phyloP scores from a whole-genome alignment of 2,797 vertebrate species.

The Aphelocoma californica region DNA sequence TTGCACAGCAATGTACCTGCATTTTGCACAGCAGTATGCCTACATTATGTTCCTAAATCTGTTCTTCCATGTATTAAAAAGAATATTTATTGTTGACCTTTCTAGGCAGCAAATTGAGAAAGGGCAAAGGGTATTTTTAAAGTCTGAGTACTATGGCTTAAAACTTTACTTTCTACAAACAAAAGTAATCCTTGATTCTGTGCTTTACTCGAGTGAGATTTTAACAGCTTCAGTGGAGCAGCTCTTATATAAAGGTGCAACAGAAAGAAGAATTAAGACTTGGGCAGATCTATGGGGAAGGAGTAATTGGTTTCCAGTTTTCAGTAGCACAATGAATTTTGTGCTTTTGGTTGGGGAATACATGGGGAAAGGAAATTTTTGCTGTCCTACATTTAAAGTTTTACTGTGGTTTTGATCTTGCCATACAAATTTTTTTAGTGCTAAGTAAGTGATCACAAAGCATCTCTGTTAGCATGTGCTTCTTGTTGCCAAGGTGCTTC shows the following conservation, averaged over 20 bases:
- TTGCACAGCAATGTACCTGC: not conserved
- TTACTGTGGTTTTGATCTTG: not conserved
- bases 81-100: not conserved
- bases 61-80: not conserved
- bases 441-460: not conserved
- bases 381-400: not conserved
- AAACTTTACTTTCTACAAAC: not conserved
- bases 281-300: not conserved
- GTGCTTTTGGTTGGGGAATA: not conserved
- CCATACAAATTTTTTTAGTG: not conserved
- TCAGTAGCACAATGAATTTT: not conserved
- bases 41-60: not conserved
- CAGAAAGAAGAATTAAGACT: not conserved
- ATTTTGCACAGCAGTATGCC: not conserved
- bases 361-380: not conserved
- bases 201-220: not conserved
- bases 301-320: not conserved
- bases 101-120: not conserved
- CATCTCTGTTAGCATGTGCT: not conserved
- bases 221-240: not conserved
- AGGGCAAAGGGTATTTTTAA: not conserved
- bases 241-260: not conserved
- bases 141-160: not conserved
- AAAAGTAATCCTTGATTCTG: not conserved
- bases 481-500: not conserved